phyloP scores from a whole-genome alignment of 2,113 vertebrate genomes.

The Harpagus bidentatus region DNA sequence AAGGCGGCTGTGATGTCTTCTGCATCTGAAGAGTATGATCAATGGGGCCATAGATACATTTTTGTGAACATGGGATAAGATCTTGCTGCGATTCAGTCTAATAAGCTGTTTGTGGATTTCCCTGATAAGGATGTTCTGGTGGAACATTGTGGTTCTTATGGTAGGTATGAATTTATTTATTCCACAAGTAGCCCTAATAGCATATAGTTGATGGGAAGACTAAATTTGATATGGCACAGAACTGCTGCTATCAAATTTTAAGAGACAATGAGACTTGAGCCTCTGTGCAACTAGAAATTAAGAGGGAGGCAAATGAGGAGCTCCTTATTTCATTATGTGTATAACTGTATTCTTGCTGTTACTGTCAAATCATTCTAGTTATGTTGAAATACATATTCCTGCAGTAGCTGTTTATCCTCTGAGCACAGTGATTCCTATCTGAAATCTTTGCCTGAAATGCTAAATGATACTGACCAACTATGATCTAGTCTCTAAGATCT shows the following conservation, averaged over 20 bases:
- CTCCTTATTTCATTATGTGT: not conserved
- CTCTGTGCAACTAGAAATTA: not conserved
- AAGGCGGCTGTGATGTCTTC: not conserved
- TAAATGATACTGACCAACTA: not conserved
- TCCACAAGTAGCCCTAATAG: not conserved
- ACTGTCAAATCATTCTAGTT: not conserved
- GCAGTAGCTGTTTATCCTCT: not conserved
- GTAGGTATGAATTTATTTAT: not conserved
- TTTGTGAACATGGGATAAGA: not conserved
- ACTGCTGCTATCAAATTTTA: not conserved
- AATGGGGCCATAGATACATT: rapidly evolving
- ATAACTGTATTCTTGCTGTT: not conserved
- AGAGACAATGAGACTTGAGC: not conserved
- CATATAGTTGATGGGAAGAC: not conserved
- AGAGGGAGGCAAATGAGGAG: not conserved
- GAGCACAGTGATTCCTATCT: not conserved
- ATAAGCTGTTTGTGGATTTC: not conserved
- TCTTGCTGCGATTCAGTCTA: not conserved
- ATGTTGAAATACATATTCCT: not conserved
- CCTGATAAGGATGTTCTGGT: not conserved
- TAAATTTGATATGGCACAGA: not conserved
- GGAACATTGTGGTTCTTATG: not conserved
- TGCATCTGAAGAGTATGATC: not conserved
- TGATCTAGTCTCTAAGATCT: not conserved
- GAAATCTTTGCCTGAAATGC: constrained; percentile 26